phyloP scores from a whole-genome alignment of 2,888 invertebrate genomes.

The Plagodis dolabraria region DNA sequence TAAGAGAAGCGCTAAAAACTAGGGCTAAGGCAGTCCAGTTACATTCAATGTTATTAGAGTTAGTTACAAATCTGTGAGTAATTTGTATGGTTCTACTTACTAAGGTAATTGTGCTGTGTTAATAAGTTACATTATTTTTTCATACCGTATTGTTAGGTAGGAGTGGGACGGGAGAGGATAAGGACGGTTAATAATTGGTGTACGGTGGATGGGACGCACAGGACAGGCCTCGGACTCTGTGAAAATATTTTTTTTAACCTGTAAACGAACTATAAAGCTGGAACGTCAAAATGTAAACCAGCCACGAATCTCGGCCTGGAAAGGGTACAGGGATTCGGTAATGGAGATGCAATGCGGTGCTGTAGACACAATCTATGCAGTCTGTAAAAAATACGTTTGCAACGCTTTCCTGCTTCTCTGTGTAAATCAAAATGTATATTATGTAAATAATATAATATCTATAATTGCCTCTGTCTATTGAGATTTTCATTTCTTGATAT shows the following conservation, averaged over 20 bases:
- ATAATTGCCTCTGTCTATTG: too few relatives aligned
- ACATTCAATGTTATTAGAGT: conserved; percentile 44
- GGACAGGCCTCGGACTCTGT: conserved; percentile 39
- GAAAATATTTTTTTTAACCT: conserved; percentile 6
- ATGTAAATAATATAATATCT: too few relatives aligned
- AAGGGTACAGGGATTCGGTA: conserved; percentile 6
- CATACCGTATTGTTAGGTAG: conserved; percentile 42
- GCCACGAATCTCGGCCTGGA: conserved; percentile 2
- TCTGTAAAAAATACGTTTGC: conserved; percentile 9
- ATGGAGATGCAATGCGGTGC: conserved; percentile 30
- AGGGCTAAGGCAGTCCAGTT: conserved; percentile 52
- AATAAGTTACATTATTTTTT: conserved; percentile 38
- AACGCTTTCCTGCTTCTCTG: neutral
- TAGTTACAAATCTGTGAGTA: conserved; percentile 44
- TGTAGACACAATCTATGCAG: conserved; percentile 41
- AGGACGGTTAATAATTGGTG: conserved; percentile 27
- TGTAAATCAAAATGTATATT: neutral
- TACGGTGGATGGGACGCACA: conserved; percentile 39
- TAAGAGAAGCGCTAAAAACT: conserved; percentile 38
- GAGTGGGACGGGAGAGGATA: conserved; percentile 24
- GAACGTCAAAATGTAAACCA: neutral
- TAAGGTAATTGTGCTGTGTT: conserved; percentile 44
- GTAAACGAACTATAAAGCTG: too few relatives aligned
- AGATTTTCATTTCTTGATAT: too few relatives aligned
- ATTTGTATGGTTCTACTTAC: conserved; percentile 39